Evolutionary conservation across 2,113 vertebrate genomes (phyloP).

Genomic region (Recurvirostra avosetta): DNA sequence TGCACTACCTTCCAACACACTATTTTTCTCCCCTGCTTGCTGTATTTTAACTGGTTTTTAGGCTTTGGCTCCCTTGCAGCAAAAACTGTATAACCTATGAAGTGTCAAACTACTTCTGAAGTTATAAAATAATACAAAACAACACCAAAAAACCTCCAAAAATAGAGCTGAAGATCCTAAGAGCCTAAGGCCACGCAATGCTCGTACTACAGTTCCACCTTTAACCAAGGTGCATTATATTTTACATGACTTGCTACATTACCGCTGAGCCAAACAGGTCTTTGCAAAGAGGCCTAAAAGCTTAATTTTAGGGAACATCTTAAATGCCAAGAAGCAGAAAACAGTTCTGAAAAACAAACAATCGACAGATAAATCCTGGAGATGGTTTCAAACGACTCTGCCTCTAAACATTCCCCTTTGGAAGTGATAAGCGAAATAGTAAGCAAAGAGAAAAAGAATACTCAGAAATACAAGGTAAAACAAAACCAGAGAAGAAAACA

Average conservation of each 20-base stretch:
- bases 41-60: background rate
- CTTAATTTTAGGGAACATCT: background rate
- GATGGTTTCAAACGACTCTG: background rate
- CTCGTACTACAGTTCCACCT: background rate
- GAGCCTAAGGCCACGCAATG: background rate
- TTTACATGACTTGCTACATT: background rate
- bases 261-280: background rate
- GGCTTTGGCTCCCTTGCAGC: background rate
- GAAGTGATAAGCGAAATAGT: background rate
- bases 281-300: background rate
- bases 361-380: background rate
- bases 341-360: background rate
- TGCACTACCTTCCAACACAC: background rate
- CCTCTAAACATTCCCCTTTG: background rate
- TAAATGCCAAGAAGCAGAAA: background rate
- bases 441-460: background rate
- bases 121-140: background rate
- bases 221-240: background rate
- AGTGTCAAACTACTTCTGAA: background rate
- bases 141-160: background rate
- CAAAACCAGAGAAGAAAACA: background rate
- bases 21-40: background rate
- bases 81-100: background rate
- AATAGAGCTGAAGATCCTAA: background rate
- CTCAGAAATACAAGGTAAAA: background rate